Evolutionary conservation across 2,113 vertebrate genomes (phyloP).

Genomic region (Ornithorhynchus anatinus): DNA sequence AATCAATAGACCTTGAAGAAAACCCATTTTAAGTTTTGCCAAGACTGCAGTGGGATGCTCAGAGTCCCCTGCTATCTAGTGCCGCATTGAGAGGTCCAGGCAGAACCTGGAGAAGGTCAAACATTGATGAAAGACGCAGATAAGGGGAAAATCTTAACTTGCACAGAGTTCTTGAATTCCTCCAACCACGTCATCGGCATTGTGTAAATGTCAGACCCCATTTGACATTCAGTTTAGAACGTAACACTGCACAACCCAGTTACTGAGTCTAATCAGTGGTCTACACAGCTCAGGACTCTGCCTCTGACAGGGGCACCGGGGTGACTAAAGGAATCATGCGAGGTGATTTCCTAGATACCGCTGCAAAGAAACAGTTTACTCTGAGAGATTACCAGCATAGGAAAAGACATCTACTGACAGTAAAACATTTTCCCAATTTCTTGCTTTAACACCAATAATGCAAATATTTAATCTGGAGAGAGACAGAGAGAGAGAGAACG

Average conservation of each 20-base stretch:
- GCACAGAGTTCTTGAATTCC: constrained; percentile 15
- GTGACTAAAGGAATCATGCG: too few relatives aligned
- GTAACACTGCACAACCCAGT: too few relatives aligned
- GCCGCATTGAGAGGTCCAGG: neutral
- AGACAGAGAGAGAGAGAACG: constrained; percentile 8
- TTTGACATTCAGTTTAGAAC: constrained; percentile 37
- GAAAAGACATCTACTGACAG: constrained; percentile 44
- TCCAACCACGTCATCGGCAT: constrained; percentile 41
- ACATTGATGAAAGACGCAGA: constrained; percentile 28
- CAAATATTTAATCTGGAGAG: constrained; percentile 44
- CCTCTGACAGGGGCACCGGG: too few relatives aligned
- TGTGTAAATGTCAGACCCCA: constrained; percentile 52
- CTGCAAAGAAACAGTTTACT: too few relatives aligned
- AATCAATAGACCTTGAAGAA: neutral
- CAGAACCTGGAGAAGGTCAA: neutral
- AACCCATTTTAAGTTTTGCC: neutral
- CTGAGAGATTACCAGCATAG: constrained; percentile 53
- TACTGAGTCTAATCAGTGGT: too few relatives aligned
- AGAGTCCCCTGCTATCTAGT: neutral
- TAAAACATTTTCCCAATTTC: constrained; percentile 51
- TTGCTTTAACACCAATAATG: constrained; percentile 50
- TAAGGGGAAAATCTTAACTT: constrained; percentile 6
- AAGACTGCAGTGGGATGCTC: constrained; percentile 4
- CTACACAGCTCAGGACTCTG: too few relatives aligned
- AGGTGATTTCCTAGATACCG: too few relatives aligned